Base-by-base conservation (phyloP, 2,888 invertebrate genomes). In the Tenthredo distinguenda region DNA sequence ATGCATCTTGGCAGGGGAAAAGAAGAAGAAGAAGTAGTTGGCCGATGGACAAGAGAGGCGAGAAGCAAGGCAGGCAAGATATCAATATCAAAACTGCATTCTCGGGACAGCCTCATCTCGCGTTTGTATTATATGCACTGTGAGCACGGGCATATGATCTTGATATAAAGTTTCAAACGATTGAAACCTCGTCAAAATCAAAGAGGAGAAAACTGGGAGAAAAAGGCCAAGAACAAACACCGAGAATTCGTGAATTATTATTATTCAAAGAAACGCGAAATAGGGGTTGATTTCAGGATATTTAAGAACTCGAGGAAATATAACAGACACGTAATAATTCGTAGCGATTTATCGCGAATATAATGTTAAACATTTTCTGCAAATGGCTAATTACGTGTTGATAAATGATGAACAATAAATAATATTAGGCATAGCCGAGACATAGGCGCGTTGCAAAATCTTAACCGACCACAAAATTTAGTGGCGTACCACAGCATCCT, bases 1-100 rank as follows among this genome's bases (percentile, higher is more conserved):
- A 21, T 18, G 62, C 21, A 81, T 58, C 37, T 62, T 37, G 40
- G 40, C 21, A 31, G 18, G 37, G 40, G 43, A 40, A 40, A 72
- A n/a, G 68, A 26, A 15, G 26, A 21, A 37, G 65, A 15, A 18
- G 31, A 34, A 31, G 71, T 26, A 21, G 43, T 43, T 21, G 43
- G 40, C 15, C 74, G 31, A 74, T 43, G 74, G 31, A 40, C 31
- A 15, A 3, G 74, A 74, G 43, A 26, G 37, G 40, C 18, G 58
- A 81, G 40, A 62, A 81, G 62, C 62, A 81, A 81, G 79, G 79
- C 55, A 79, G 79, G 79, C 81, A 37, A 62, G 81, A 81, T 81
- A 81, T 81, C 81, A 50, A 62, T 81, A 62, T 81, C 81, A 62
- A 62, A 62, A 81, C 81, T 81, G 81, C 81, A 81, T 81, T 81